These are phyloP conservation scores for Momotus momota DNA, from an alignment of 2,797 vertebrate genomes.

Conservation along the genomic window DNA sequence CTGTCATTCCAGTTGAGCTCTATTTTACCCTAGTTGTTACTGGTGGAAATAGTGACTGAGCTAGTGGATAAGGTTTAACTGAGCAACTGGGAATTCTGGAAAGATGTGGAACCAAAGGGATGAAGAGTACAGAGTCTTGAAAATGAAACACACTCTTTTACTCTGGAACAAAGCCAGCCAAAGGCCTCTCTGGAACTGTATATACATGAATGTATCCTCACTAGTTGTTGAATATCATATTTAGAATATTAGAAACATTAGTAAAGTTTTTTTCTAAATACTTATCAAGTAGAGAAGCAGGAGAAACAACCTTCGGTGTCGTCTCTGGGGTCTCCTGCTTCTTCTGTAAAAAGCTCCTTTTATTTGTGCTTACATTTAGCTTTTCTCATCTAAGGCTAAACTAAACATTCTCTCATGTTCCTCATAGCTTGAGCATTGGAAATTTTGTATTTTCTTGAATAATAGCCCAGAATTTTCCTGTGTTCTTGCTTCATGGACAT, in stretches of 20 bases:
- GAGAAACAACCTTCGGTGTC: background rate
- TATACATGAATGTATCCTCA: background rate
- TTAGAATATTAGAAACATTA: background rate
- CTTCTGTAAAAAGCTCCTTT: background rate
- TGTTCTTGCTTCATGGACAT: background rate
- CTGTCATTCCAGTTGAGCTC: background rate
- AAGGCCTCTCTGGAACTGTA: background rate
- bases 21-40: background rate
- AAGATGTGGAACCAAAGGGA: background rate
- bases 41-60: background rate
- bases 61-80: background rate
- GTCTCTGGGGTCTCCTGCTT: background rate
- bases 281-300: background rate
- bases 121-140: background rate
- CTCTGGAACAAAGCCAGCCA: background rate
- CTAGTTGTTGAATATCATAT: background rate
- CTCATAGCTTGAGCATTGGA: background rate
- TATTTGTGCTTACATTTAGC: background rate
- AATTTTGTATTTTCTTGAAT: background rate
- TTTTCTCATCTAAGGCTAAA: background rate
- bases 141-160: background rate
- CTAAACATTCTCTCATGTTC: background rate
- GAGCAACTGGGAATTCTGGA: background rate
- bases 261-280: background rate
- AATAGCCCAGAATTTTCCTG: background rate